Evolutionary conservation across 1,140 invertebrate genomes (phyloP).

Genomic region (Cyclargus thomasi): DNA sequence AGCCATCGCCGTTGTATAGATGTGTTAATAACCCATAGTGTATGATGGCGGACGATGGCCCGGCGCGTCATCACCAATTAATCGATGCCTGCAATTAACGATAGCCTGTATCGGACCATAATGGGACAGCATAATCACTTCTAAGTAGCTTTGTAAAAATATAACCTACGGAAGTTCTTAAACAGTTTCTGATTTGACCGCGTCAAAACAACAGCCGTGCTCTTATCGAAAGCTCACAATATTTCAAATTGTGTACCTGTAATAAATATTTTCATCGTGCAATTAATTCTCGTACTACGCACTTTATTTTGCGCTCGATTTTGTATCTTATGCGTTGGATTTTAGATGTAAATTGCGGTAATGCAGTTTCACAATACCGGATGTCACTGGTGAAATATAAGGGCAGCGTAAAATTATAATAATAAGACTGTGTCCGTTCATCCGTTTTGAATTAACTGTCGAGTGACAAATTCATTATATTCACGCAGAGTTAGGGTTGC

Average conservation of each 20-base stretch:
- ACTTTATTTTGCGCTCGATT: background rate
- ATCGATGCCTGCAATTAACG: too few relatives aligned
- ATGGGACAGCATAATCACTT: too few relatives aligned
- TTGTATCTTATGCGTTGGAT: background rate
- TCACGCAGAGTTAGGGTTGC: constrained; percentile 42
- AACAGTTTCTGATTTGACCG: constrained; percentile 7
- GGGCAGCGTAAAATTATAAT: constrained; percentile 45
- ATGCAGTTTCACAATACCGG: background rate
- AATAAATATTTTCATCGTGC: constrained; percentile 7
- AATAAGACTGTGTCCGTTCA: constrained; percentile 38
- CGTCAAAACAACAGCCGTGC: constrained; percentile 1
- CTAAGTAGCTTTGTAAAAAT: too few relatives aligned
- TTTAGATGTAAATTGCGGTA: background rate
- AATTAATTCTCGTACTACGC: constrained; percentile 7
- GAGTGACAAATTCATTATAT: constrained; percentile 58
- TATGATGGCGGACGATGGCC: too few relatives aligned
- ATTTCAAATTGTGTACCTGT: constrained; percentile 6
- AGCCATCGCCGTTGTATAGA: too few relatives aligned
- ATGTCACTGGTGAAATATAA: constrained; percentile 26
- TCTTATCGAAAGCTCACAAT: background rate
- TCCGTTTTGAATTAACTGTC: constrained; percentile 43
- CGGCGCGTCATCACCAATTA: too few relatives aligned
- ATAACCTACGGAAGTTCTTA: too few relatives aligned
- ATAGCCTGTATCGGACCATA: too few relatives aligned
- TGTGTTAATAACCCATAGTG: too few relatives aligned